Base-by-base conservation (phyloP, 2,888 invertebrate species). In the Spatulosminthurus flaviceps region DNA sequence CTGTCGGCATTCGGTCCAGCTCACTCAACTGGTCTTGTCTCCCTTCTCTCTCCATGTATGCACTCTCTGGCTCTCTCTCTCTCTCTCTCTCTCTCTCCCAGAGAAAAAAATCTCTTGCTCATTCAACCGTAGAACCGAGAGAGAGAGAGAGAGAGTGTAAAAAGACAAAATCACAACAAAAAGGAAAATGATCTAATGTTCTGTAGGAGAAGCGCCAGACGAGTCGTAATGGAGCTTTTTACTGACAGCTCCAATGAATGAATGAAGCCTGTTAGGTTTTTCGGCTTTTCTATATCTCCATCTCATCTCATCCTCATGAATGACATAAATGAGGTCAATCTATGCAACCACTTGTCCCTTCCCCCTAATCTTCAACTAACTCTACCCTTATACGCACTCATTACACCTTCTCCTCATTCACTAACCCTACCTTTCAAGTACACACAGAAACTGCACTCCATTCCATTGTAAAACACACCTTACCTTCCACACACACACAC, bases 221-320 rank as follows among this genome's bases (percentile, higher is more conserved):
- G 76, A 72, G 80, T 77, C 80, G 80, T 80, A 80, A 80, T 77
- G 24, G 76, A 80, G 73, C 64, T 60, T 78, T 77, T 78, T 78
- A 72, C 41, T 72, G 78, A 72, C 78, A 72, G 41, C 41, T 61
- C 28, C 64, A 73, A 66, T 72, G 78, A 78, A 78, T 72, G 78
- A 78, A 78, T 78, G 60, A 71, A 78, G 70, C 43, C 29, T 51
- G 42, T 72, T 64, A 60, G 71, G 64, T 60, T 77, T 77, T 75
- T 34, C n/a, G 61, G 71, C 42, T 42, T 34, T 42, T 24, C n/a
- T 71, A 16, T 71, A 41, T 71, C 71, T 41, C 41, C 34, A 41
- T 41, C 42, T 21, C 71, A 71, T 71, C 42, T 71, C 71, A 42
- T 41, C 71, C 26, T 42, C 19, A 71, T 70, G 70, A 72, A 64